These are phyloP conservation scores for Ceratina japonica DNA, from an alignment of 1,140 invertebrate species.

Conservation along the genomic window DNA sequence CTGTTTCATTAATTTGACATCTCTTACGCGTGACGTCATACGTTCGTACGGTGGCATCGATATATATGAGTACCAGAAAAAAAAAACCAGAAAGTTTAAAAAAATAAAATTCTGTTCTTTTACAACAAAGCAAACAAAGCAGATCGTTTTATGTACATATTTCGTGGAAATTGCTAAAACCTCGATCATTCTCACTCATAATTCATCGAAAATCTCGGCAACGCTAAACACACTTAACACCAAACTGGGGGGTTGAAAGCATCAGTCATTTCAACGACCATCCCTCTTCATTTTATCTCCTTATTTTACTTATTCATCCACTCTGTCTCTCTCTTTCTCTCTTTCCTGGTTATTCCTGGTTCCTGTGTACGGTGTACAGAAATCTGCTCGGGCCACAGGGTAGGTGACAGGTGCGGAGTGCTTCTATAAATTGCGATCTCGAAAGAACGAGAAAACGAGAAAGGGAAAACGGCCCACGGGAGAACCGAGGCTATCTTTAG, in stretches of 20 bases:
- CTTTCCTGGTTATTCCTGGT: constrained; percentile 45
- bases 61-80: too few species aligned
- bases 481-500: constrained; percentile 60
- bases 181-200: too few species aligned
- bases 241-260: constrained; percentile 1
- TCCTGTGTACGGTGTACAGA: not conserved
- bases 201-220: not conserved
- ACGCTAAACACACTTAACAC: not conserved
- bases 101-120: too few species aligned
- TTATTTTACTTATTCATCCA: not conserved
- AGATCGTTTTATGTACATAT: too few species aligned
- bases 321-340: constrained; percentile 18
- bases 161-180: too few species aligned
- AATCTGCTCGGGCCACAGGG: constrained; percentile 35
- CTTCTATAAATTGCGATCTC: constrained; percentile 69
- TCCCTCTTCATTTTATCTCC: not conserved
- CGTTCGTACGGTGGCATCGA: too few species aligned
- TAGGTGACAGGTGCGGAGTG: constrained; percentile 73
- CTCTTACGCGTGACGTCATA: too few species aligned
- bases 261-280: not conserved
- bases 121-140: too few species aligned
- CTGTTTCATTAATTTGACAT: too few species aligned
- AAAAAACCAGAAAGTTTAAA: too few species aligned
- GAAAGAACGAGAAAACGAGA: constrained; percentile 34
- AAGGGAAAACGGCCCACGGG: constrained; percentile 36